Evolutionary conservation across 2,888 invertebrate genomes (phyloP), one percentile per base, ranked within the genome.

Genomic region (Loripinus fragilis): DNA sequence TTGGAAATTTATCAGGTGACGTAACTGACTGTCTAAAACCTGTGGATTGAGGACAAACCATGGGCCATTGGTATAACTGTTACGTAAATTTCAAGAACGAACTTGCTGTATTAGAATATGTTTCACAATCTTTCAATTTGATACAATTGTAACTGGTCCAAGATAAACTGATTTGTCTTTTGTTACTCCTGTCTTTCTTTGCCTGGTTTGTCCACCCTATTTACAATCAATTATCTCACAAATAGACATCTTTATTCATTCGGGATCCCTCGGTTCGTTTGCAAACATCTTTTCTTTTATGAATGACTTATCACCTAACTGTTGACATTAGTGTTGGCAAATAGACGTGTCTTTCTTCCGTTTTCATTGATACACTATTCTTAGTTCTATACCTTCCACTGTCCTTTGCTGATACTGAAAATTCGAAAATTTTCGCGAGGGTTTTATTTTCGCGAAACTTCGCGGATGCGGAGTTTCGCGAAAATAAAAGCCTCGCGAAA

Each of bases 271-370:
- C 60, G 2, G 30, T 60, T 5, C 30, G 33, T 60, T 60, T 23
- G 60, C 60, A 60, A 60, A 60, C 60, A 60, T 60, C 60, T 60
- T 33, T 33, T 60, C 60, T 17, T 60, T 60, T 76, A 70, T 72
- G 33, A 67, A 71, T 74, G 78, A 81, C 78, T 73, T 81, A 81
- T 78, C 81, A 45, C 64, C 20, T 15, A 41, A 28, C 38, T 66
- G 74, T 45, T 67, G 60, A 69, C 65, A 73, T 68, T 73, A 70
- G 42, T 23, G 60, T 76, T 50, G 30, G 41, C 64, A 79, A 75
- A 75, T 64, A 71, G 30, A 68, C 68, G 74, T 42, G 71, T 71
- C 66, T 12, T 45, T 45, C 45, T 45, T 45, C 45, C 45, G 45
- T 45, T 45, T 38, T 45, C 20, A 45, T 45, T 12, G 45, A 45